Conservation (phyloP, 2,113 vertebrate species). For the Neodon shergylaensis region DNA sequence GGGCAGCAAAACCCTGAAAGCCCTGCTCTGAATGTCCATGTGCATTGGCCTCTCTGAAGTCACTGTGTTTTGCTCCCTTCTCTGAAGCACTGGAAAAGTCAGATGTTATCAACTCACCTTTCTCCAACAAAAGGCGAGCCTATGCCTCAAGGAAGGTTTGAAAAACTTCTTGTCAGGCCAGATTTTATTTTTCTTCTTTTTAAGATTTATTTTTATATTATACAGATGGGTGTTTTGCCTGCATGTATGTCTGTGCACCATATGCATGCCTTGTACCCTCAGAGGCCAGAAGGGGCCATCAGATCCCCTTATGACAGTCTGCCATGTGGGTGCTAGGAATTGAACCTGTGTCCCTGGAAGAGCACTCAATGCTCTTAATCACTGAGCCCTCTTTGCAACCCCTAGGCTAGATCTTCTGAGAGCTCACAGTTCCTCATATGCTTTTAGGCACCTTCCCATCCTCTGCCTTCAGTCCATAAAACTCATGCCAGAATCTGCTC, state of each 20-base stretch:
- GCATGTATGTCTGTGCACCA: background rate
- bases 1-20: background rate
- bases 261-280: background rate
- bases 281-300: background rate
- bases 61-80: background rate
- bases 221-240: background rate
- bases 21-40: background rate
- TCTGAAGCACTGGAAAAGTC: background rate
- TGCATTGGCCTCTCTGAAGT: background rate
- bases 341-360: background rate
- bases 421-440: rapidly evolving
- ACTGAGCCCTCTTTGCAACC: background rate
- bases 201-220: background rate
- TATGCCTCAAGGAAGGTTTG: background rate
- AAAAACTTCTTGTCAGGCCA: background rate
- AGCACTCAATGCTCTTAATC: background rate
- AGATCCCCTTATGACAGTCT: background rate
- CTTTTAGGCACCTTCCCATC: background rate
- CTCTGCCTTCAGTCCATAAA: background rate
- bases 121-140: background rate
- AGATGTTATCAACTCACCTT: background rate
- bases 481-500: background rate
- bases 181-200: background rate
- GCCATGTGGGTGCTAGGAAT: no score
- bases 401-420: background rate